A percentile compares a stretch with the other conserved stretches of the same genome.
These are phyloP conservation scores for Pangasius larnaudii DNA, from an alignment of 2,797 vertebrate species.

Conservation along the genomic window DNA sequence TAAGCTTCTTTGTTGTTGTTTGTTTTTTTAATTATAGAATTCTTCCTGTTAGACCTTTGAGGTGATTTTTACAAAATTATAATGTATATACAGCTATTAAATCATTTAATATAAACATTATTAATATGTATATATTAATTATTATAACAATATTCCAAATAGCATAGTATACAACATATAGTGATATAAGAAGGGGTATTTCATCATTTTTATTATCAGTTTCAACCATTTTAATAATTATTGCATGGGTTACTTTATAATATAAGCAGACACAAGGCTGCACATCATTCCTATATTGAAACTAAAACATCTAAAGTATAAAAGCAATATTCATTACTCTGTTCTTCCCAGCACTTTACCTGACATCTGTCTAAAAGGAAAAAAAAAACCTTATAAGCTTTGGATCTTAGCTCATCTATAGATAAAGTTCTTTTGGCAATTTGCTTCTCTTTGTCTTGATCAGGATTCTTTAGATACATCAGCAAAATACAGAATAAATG, in stretches of 20 bases:
- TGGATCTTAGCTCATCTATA: conserved; percentile 11
- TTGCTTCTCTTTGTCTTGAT: conserved; percentile 21
- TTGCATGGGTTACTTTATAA: not conserved
- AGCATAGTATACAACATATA: not conserved
- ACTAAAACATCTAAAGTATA: not conserved
- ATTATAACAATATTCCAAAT: not conserved
- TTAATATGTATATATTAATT: not conserved
- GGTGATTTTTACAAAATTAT: not conserved
- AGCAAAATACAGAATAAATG: not conserved
- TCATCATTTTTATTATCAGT: not conserved
- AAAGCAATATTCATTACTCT: not conserved
- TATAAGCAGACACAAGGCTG: not conserved
- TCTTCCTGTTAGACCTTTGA: not conserved
- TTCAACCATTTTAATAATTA: not conserved
- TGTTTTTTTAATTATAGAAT: not conserved
- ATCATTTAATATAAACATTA: not conserved
- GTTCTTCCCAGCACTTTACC: not conserved
- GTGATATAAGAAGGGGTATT: not conserved
- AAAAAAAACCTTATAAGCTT: not conserved
- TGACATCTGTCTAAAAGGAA: not conserved
- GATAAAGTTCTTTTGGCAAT: conserved; percentile 47
- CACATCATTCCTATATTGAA: not conserved
- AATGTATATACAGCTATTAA: not conserved
- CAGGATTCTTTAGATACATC: conserved; percentile 13
- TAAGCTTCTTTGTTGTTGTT: not conserved